These are phyloP conservation scores for Gymnocephalus cernua DNA, from an alignment of 2,113 vertebrate species.

Conservation along the genomic window DNA sequence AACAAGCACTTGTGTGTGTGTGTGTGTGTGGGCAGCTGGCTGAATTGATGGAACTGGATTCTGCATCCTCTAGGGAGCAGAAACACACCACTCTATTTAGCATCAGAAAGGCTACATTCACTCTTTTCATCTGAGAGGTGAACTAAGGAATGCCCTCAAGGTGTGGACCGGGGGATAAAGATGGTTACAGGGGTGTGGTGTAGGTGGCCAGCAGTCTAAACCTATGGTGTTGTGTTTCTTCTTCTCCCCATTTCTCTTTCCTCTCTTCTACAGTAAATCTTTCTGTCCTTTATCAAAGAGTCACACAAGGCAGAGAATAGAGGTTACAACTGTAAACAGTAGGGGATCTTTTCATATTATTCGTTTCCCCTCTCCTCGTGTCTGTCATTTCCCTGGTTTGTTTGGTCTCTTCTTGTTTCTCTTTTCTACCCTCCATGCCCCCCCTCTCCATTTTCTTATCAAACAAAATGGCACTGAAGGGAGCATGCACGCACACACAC, in stretches of 20 bases:
- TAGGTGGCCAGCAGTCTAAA: conserved; percentile 24
- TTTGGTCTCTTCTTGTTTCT: conserved; percentile 59
- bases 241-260: conserved; percentile 21
- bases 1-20: conserved; percentile 80
- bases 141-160: conserved; percentile 76
- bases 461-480: conserved; percentile 51
- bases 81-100: conserved; percentile 76
- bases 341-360: conserved; percentile 49
- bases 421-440: background rate
- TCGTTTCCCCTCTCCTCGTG: conserved; percentile 32
- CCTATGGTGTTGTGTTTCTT: conserved; percentile 34
- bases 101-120: conserved; percentile 74
- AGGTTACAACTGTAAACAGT: conserved; percentile 58
- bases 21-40: conserved; percentile 80
- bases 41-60: conserved; percentile 78
- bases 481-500: conserved; percentile 1
- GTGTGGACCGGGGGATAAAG: conserved; percentile 66
- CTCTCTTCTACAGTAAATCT: conserved; percentile 21
- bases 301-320: conserved; percentile 38
- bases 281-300: conserved; percentile 33
- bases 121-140: conserved; percentile 69
- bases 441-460: conserved; percentile 44
- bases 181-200: conserved; percentile 51
- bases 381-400: conserved; percentile 56
- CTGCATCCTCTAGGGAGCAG: conserved; percentile 73